Evolutionary conservation across 2,888 invertebrate species (phyloP).

Genomic region (Pollenia angustigena): DNA sequence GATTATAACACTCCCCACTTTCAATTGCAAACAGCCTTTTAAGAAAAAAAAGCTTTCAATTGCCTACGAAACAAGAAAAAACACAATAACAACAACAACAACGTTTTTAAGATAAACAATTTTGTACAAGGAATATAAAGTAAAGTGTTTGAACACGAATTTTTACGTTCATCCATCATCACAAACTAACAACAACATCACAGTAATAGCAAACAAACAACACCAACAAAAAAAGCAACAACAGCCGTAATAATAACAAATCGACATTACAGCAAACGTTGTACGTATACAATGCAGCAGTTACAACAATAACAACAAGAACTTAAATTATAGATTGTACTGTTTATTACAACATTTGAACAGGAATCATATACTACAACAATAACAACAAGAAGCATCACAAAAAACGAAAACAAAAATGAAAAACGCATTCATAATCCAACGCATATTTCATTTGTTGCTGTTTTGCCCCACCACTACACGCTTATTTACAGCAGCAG

Average conservation of each 20-base stretch:
- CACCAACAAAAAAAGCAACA: slow-evolving; percentile 26
- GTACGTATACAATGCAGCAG: slow-evolving; percentile 34
- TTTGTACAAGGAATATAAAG: slow-evolving; percentile 65
- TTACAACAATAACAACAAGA: slow-evolving; percentile 42
- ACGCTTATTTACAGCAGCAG: neutral
- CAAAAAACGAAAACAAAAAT: slow-evolving; percentile 61
- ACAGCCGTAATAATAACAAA: slow-evolving; percentile 73
- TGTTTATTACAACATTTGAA: slow-evolving; percentile 69
- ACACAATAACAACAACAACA: slow-evolving; percentile 9
- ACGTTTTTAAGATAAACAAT: slow-evolving; percentile 67
- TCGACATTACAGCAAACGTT: slow-evolving; percentile 60
- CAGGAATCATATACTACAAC: slow-evolving; percentile 70
- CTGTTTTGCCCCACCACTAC: neutral
- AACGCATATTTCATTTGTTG: slow-evolving; percentile 72
- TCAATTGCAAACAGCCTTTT: slow-evolving; percentile 60
- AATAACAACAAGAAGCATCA: slow-evolving; percentile 12
- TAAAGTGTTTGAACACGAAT: slow-evolving; percentile 75
- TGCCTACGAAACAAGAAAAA: slow-evolving; percentile 8
- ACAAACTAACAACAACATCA: slow-evolving; percentile 60
- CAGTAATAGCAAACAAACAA: slow-evolving; percentile 13
- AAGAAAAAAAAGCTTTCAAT: slow-evolving; percentile 25
- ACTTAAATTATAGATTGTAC: slow-evolving; percentile 54
- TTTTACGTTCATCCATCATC: slow-evolving; percentile 75
- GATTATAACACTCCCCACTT: slow-evolving; percentile 70
- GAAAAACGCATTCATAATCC: slow-evolving; percentile 80